Evolutionary conservation across 2,797 vertebrate species (phyloP), one percentile per base, ranked within the genome.

Genomic region (Trematomus bernacchii): DNA sequence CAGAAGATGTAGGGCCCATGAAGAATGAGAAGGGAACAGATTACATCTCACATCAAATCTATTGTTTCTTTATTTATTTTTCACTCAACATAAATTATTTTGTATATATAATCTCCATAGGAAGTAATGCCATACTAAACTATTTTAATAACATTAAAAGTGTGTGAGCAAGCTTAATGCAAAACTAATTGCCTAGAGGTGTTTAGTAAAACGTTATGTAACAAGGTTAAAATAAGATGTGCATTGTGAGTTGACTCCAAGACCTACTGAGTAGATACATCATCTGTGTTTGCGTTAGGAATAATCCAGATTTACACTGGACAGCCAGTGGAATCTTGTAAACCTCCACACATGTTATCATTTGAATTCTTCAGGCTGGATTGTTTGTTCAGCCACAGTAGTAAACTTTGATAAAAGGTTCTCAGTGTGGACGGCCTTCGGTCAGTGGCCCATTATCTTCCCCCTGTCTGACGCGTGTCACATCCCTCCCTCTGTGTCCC

Each of bases 351-450:
- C 8, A 19, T 42, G 63, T 63, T 42, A 27, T 43, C n/a, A 12
- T 52, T 8, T 66, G 5, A 61, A 64, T 50, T 67, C 59, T n/a
- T 73, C 37, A 43, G 19, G 37, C 58, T 47, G 10, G 33, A 3
- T 44, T 76, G 74, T 84, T 73, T 88, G 71, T 71, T 23, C n/a
- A 75, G 77, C 77, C 19, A 42, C 50, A 71, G 84, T 81, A 83
- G 75, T 85, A 82, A 84, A 86, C 73, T 58, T 52, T 66, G 80
- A 83, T 80, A 67, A 66, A 59, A 70, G 66, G 23, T 59, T 52
- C 76, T 77, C 55, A 2, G 0, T 72, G 54, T 71, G 51, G 73
- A 57, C 59, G 80, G 64, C 87, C 70, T 82, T 71, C 78, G 76
- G 48, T 81, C 77, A 61, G 10, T 15, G 30, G 65, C 73, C 73